A percentile compares a stretch with the other conserved stretches of the same genome.
Evolutionary conservation across 2,113 vertebrate genomes (phyloP).

Genomic region (Turnix velox): DNA sequence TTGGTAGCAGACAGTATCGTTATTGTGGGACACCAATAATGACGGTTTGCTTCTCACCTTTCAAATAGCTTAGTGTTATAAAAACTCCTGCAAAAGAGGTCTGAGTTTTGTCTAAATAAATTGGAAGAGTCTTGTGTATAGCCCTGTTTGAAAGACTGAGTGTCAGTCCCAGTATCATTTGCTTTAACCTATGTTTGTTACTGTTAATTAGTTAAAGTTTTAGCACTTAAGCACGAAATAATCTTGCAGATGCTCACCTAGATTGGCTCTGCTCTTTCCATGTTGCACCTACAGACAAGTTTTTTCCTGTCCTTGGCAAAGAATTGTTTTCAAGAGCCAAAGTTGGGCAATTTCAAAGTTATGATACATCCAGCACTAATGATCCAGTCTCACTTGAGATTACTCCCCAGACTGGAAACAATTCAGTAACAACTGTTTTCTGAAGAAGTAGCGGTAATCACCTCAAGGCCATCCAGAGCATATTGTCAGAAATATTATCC

Average conservation of each 20-base stretch:
- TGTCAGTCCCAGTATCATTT: neutral
- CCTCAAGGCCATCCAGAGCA: slow-evolving; percentile 40
- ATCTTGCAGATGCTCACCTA: neutral
- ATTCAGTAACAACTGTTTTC: slow-evolving; percentile 46
- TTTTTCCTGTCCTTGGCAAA: neutral
- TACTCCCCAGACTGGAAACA: slow-evolving; percentile 22
- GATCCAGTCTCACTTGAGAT: neutral
- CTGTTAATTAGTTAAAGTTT: neutral
- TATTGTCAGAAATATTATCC: slow-evolving; percentile 26
- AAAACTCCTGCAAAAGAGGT: neutral
- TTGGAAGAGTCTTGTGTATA: neutral
- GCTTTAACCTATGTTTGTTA: neutral
- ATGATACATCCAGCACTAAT: neutral
- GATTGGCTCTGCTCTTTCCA: neutral
- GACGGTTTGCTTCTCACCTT: neutral
- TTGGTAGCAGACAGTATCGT: neutral
- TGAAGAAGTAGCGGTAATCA: neutral
- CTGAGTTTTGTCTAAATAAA: neutral
- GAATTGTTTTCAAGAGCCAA: neutral
- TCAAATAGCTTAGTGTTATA: fast-evolving
- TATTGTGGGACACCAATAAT: neutral
- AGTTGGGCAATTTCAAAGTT: slow-evolving; percentile 25
- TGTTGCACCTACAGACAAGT: neutral
- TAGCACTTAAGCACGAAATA: neutral
- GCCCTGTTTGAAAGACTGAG: neutral